Evolutionary conservation across 2,888 invertebrate species (phyloP), one percentile per base, ranked within the genome.

Genomic region (Plebejus melissa): DNA sequence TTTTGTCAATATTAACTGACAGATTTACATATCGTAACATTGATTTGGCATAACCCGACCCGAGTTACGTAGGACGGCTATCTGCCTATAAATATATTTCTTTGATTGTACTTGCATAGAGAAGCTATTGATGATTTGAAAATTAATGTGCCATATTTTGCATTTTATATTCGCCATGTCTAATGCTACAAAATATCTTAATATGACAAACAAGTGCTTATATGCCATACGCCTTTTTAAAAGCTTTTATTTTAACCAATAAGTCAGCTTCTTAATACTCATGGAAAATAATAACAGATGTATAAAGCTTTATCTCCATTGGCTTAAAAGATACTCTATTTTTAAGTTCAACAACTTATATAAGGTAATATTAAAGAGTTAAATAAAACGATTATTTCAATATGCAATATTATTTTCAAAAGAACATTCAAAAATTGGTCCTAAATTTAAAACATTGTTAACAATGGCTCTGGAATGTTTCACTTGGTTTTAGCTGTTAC

Each of bases 321-420:
- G 69, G 69, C 57, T 71, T 22, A 65, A 75, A 74, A 41, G 50
- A 9, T 11, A 4, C 22, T 2, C 9, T 71, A 41, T 1, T 22
- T 46, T 46, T 71, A 70, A 75, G 76, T 32, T 16, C 32, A 65
- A 57, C 57, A 57, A 54, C 57, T 57, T 58, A 74, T 41, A 41
- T 13, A 32, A 74, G n/a, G 36, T 38, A 36, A 57, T 46, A 28
- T n/a, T 2, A 69, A 76, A 60, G 60, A 58, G 76, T 75, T 46
- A 77, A 78, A 79, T 78, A 78, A 82, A 83, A 84, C 81, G 85
- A 87, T 36, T 85, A 75, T 83, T 79, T 91, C 88, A 92, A 92
- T 93, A 93, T 91, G 91, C 88, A 93, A 93, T 93, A 93, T 91
- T 93, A 93, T 93, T 93, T 91, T 92, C 90, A 91, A 93, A 93